Base-by-base conservation (phyloP, 2,888 invertebrate species). In the Dione vanillae region DNA sequence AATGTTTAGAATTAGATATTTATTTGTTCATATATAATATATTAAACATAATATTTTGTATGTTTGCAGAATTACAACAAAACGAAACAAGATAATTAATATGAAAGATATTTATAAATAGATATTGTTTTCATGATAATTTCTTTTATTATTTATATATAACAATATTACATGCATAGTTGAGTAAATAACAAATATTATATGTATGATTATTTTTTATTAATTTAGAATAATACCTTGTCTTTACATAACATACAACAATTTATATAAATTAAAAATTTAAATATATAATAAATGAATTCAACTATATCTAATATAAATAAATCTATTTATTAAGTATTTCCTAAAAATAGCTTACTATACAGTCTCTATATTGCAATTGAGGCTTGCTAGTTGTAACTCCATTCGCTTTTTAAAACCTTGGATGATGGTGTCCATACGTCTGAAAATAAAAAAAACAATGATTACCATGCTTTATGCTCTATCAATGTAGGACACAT, bases 371-470 rank as follows among this genome's bases (percentile, higher is more conserved):
- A 91, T 84, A 72, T 89, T 87, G 75, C 90, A 89, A 76, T 93
- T 92, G 62, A 96, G 94, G 83, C 96, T 96, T 69, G 95, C 90
- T 62, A 96, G 85, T 82, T 96, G 96, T 45, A 96, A 90, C 78
- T 94, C 94, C 96, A 96, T 96, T 74, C 94, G 90, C 41, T 94
- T 94, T 80, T 95, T 95, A 74, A 96, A 95, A 49, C 94, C 94
- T 62, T 93, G 91, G 45, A 96, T 87, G 68, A 96, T 94, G 67
- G 92, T 94, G 74, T 96, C 95, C 79, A 96, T 94, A 47, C 94
- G 90, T 79, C 95, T 95, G 85, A n/a, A 86, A 88, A 70, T 79
- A 78, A 76, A n/a, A n/a, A n/a, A n/a, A n/a, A n/a, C n/a, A n/a
- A n/a, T n/a, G n/a, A n/a, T n/a, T n/a, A n/a, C n/a, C n/a, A n/a